A percentile compares a stretch with the other conserved stretches of the same genome.
phyloP scores from a whole-genome alignment of 2,888 invertebrate species.

The Sphaerophoria taeniata region DNA sequence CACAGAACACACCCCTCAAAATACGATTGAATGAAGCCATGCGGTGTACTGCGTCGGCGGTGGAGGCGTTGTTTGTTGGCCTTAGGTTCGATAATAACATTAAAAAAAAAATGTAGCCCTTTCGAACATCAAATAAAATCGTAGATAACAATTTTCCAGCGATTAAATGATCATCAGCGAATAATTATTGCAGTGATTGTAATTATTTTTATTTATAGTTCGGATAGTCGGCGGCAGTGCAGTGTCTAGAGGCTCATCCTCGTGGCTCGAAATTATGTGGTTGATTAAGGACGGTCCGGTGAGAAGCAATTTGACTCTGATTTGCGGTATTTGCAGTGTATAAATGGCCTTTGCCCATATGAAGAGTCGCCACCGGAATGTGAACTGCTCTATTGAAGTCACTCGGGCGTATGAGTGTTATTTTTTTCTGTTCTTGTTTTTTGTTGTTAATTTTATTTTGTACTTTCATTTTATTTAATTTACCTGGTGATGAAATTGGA shows the following conservation, averaged over 20 bases:
- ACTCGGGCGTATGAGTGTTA: slow-evolving; percentile 33
- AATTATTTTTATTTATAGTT: slow-evolving; percentile 71
- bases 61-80: slow-evolving; percentile 1
- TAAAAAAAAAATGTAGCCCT: neutral
- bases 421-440: slow-evolving; percentile 28
- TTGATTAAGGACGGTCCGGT: slow-evolving; percentile 64
- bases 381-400: neutral
- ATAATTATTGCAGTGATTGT: slow-evolving; percentile 70
- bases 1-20: neutral
- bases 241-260: too few species aligned
- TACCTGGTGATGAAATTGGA: slow-evolving; percentile 37
- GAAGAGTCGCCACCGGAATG: neutral
- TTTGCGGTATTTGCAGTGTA: slow-evolving; percentile 53
- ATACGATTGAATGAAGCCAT: neutral
- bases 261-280: slow-evolving; percentile 54
- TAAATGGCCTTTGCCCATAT: neutral
- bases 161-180: slow-evolving; percentile 70
- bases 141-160: slow-evolving; percentile 64
- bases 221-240: slow-evolving; percentile 28
- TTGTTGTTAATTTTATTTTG: slow-evolving; percentile 25
- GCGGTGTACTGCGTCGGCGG: too few species aligned
- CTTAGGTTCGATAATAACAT: neutral
- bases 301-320: slow-evolving; percentile 63
- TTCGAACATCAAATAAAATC: slow-evolving; percentile 53
- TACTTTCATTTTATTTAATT: slow-evolving; percentile 20